Evolutionary conservation across 1,140 invertebrate species (phyloP).

Genomic region (Drosophila carrolli): DNA sequence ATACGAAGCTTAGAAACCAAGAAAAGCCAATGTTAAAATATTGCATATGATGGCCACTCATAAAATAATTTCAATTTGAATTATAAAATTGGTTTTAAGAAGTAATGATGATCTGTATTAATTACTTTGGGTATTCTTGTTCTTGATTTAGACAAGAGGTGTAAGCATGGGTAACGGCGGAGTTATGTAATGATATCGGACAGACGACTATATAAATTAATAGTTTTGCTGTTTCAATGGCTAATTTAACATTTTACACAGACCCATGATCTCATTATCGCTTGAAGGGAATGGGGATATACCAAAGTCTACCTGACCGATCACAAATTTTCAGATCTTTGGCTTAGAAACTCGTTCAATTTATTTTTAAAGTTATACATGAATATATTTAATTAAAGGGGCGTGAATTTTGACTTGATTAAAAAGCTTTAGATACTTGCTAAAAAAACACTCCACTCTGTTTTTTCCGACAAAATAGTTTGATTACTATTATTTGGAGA

Average conservation of each 20-base stretch:
- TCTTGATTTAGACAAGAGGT: not conserved
- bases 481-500: not conserved
- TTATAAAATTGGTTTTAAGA: too few relatives aligned
- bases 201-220: constrained; percentile 10
- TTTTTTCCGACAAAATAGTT: too few relatives aligned
- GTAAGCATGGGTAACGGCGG: not conserved
- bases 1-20: constrained; percentile 3
- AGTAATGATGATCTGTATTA: too few relatives aligned
- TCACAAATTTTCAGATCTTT: not conserved
- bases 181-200: not conserved
- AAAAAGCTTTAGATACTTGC: not conserved
- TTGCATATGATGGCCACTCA: not conserved
- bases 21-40: not conserved
- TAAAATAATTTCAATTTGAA: too few relatives aligned
- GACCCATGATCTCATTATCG: not conserved
- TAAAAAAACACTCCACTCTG: not conserved
- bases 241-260: constrained; percentile 1
- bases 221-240: constrained; percentile 17
- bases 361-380: constrained; percentile 6
- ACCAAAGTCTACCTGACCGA: not conserved
- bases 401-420: constrained; percentile 15
- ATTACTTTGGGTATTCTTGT: too few relatives aligned
- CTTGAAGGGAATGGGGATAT: not conserved
- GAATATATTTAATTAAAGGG: constrained; percentile 15
- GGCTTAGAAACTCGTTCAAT: constrained; percentile 6